Evolutionary conservation across 2,888 invertebrate species (phyloP), one percentile per base, ranked within the genome.

Genomic region (Aproaerema taeniolella): DNA sequence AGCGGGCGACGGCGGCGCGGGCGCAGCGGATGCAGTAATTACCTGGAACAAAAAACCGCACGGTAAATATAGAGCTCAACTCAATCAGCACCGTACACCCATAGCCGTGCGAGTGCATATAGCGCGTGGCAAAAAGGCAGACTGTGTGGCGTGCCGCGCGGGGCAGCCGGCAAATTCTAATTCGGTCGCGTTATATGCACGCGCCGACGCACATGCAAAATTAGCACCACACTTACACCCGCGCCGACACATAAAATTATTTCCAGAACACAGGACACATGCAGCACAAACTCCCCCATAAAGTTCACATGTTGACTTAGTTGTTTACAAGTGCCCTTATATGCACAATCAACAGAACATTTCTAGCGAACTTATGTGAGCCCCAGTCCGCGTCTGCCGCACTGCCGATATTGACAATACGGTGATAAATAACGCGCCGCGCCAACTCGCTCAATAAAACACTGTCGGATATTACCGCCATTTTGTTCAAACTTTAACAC

Each of bases 201-300:
- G 49, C 49, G 47, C 52, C 47, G 47, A 47, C 44, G 47, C 45
- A 56, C 51, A 52, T 53, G 57, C 49, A 38, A 50, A 58, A 58
- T 58, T 59, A 59, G 57, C 55, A 45, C 33, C 42, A 46, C 40
- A 38, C 29, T 41, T 33, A 24, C 33, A 57, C 59, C 53, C 47
- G 53, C 55, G 50, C 47, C 49, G 55, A 50, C 55, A 60, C 58
- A 64, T 63, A 56, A 63, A 63, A 67, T 67, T 75, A 75, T 75
- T 74, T 73, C 51, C 55, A 70, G 67, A 67, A 59, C 60, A 58
- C n/a, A n/a, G n/a, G n/a, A 60, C 74, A 71, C 65, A 65, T 70
- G 65, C 58, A 45, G 47, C 52, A 45, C 47, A 45, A 43, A 41
- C 28, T 49, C 56, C 62, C 48, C 57, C 62, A 52, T 62, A 53